Evolutionary conservation across 2,888 invertebrate species (phyloP).

Genomic region (Pyralis farinalis): DNA sequence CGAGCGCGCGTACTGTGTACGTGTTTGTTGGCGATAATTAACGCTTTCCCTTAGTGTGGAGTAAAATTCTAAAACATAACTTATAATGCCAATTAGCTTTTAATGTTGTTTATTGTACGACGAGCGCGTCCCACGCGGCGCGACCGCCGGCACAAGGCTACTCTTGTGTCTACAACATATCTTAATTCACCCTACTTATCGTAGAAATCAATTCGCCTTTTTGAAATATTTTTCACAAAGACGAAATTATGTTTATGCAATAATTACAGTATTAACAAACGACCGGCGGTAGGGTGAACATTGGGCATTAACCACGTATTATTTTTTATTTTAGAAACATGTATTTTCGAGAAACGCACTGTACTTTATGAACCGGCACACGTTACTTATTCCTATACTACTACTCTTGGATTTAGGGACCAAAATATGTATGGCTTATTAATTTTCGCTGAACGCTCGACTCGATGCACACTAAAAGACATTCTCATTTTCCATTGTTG

Average conservation of each 20-base stretch:
- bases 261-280: background rate
- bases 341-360: slow-evolving; percentile 13
- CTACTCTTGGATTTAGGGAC: slow-evolving; percentile 50
- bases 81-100: slow-evolving; percentile 65
- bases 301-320: background rate
- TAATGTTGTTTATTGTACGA: slow-evolving; percentile 34
- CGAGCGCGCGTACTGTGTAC: slow-evolving; percentile 11
- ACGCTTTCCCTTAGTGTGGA: slow-evolving; percentile 49
- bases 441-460: slow-evolving; percentile 27
- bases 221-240: background rate
- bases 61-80: slow-evolving; percentile 57
- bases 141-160: background rate
- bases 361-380: slow-evolving; percentile 20
- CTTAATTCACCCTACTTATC: slow-evolving; percentile 8
- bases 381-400: slow-evolving; percentile 32
- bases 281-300: slow-evolving; percentile 5
- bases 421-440: slow-evolving; percentile 39
- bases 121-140: slow-evolving; percentile 1
- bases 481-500: slow-evolving; percentile 51
- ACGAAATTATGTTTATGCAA: background rate
- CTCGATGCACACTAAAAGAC: slow-evolving; percentile 61
- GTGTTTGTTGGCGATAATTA: slow-evolving; percentile 22
- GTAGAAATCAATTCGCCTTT: background rate
- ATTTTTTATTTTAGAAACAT: slow-evolving; percentile 8
- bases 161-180: slow-evolving; percentile 6